phyloP scores from a whole-genome alignment of 2,797 vertebrate species.

The Thamnophis elegans region DNA sequence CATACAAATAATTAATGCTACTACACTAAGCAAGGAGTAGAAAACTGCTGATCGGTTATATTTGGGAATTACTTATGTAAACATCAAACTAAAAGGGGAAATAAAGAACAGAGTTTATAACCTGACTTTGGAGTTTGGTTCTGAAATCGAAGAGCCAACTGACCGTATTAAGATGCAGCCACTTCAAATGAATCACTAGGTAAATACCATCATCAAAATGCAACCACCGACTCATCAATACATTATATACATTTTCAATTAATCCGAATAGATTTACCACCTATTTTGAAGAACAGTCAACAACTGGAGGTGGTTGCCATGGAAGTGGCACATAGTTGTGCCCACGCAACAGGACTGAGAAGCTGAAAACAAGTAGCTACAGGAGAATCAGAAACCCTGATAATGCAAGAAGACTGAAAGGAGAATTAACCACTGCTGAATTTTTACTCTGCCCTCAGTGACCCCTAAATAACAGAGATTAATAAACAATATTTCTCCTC shows the following conservation, averaged over 20 bases:
- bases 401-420: not conserved
- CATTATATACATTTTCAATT: not conserved
- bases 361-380: conserved; percentile 8
- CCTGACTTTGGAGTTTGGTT: not conserved
- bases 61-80: not conserved
- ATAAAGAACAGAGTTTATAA: not conserved
- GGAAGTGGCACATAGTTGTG: conserved; percentile 26
- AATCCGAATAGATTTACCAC: conserved; percentile 19
- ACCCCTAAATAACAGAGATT: not conserved
- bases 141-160: not conserved
- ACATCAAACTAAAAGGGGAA: not conserved
- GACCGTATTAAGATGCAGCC: not conserved
- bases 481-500: not conserved
- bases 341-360: conserved; percentile 23
- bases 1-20: not conserved
- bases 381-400: not conserved
- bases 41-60: not conserved
- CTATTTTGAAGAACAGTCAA: conserved; percentile 23
- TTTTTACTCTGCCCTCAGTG: not conserved
- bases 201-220: not conserved
- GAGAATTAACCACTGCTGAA: not conserved
- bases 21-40: not conserved
- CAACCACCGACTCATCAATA: not conserved
- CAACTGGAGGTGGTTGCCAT: conserved; percentile 28
- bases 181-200: not conserved